phyloP scores from a whole-genome alignment of 2,888 invertebrate species.

The Ditula angustiorana region DNA sequence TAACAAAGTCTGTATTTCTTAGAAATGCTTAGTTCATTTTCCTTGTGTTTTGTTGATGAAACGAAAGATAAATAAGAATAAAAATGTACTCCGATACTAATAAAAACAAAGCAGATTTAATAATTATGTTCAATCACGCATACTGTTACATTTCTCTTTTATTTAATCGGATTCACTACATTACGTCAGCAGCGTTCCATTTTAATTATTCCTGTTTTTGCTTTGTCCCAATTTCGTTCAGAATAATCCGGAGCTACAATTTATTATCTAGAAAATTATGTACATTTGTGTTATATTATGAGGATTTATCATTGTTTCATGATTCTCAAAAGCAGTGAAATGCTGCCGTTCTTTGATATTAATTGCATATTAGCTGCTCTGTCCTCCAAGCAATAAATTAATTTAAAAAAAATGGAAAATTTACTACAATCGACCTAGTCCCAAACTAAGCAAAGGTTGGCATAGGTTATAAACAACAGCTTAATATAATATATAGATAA shows the following conservation, averaged over 20 bases:
- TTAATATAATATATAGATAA: too few species aligned
- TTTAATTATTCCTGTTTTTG: slow-evolving; percentile 26
- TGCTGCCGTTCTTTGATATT: background rate
- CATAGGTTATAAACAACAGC: too few species aligned
- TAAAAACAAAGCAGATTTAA: background rate
- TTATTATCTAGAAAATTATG: background rate
- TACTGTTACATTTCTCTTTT: background rate
- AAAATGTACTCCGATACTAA: background rate
- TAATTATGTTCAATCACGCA: slow-evolving; percentile 13
- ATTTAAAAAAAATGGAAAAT: too few species aligned
- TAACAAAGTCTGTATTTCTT: too few species aligned
- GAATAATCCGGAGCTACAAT: background rate
- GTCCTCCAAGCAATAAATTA: too few species aligned
- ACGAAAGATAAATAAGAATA: too few species aligned
- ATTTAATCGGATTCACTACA: slow-evolving; percentile 19
- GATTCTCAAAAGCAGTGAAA: background rate
- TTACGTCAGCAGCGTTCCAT: background rate
- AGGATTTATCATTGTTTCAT: background rate
- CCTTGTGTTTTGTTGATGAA: too few species aligned
- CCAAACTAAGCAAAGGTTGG: too few species aligned
- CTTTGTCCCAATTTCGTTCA: slow-evolving; percentile 1
- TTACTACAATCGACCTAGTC: too few species aligned
- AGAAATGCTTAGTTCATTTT: too few species aligned
- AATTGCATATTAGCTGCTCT: too few species aligned
- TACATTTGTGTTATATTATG: background rate